Base-by-base conservation (phyloP, 2,888 invertebrate species). In the Sphaeridia pumilis region DNA sequence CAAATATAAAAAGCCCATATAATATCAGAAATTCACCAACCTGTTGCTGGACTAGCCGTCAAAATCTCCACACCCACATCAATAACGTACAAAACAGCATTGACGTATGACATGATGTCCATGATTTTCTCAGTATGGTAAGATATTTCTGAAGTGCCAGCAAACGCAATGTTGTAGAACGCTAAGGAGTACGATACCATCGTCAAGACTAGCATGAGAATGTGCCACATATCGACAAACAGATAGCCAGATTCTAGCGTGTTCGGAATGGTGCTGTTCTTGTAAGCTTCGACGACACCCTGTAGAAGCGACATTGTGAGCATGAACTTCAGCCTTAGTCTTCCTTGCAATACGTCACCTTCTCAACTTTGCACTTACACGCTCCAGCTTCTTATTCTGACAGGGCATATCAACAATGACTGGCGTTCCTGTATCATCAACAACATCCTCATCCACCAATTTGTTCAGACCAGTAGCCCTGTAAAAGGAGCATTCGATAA, bases 1-100 rank as follows among this genome's bases (percentile, higher is more conserved):
- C n/a, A n/a, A n/a, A n/a, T n/a, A n/a, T n/a, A n/a, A n/a, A n/a
- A n/a, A n/a, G n/a, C n/a, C n/a, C n/a, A n/a, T n/a, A n/a, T n/a
- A n/a, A n/a, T n/a, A n/a, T n/a, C n/a, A n/a, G n/a, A n/a, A n/a
- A n/a, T n/a, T n/a, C n/a, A n/a, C n/a, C 28, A 43, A 60, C 63
- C 63, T 20, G 52, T 43, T 25, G 60, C 59, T 0, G 63, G 63
- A 49, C 56, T 55, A 4, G 61, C 58, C 1, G 59, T 49, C 2
- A 58, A 36, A 21, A 63, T 59, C 45, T 63, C 63, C 4, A 60
- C 57, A n/a, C 59, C 47, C 0, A 63, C 45, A 46, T 63, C 63
- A 0, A 45, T n/a, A 1, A 56, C 35, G 44, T 52, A 60, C 1
- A 57, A 3, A n/a, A 60, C 21, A 10, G 25, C 21, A 36, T 17